Evolutionary conservation across 2,797 vertebrate genomes (phyloP).

Genomic region (Channa striata): DNA sequence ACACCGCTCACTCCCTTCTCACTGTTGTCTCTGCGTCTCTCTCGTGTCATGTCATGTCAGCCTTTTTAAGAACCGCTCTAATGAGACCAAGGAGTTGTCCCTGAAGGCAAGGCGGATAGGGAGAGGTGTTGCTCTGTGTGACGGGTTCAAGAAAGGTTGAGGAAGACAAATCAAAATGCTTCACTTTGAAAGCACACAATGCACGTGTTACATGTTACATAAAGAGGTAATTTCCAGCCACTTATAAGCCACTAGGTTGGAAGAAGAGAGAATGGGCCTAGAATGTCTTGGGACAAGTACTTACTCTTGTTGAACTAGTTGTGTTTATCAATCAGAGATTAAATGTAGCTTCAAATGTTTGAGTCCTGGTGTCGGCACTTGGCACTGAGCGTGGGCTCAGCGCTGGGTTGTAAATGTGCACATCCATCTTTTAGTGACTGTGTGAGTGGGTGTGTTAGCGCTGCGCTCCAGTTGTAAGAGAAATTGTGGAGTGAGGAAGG

Average conservation of each 20-base stretch:
- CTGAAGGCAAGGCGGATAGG: slow-evolving; percentile 59
- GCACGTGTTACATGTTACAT: neutral
- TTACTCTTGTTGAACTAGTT: neutral
- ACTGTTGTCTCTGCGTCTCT: slow-evolving; percentile 8
- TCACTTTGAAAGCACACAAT: neutral
- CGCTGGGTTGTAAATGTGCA: slow-evolving; percentile 32
- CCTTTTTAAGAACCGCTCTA: slow-evolving; percentile 24
- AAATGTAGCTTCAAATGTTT: slow-evolving; percentile 16
- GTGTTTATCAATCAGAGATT: slow-evolving; percentile 14
- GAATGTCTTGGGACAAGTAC: neutral
- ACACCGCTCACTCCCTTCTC: slow-evolving; percentile 10
- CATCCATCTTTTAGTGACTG: slow-evolving; percentile 39
- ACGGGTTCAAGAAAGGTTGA: neutral
- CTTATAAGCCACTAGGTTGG: neutral
- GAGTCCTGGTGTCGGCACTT: slow-evolving; percentile 26
- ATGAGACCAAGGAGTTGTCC: slow-evolving; percentile 38
- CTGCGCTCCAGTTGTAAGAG: slow-evolving; percentile 45
- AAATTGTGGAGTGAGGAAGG: slow-evolving; percentile 57
- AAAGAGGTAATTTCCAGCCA: neutral
- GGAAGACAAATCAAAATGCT: neutral
- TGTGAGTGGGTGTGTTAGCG: slow-evolving; percentile 58
- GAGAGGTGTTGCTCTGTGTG: slow-evolving; percentile 4
- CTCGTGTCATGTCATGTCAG: slow-evolving; percentile 60
- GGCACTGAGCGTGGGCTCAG: slow-evolving; percentile 41
- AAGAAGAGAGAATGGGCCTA: slow-evolving; percentile 7